phyloP scores from a whole-genome alignment of 1,140 invertebrate species.

The Teleopsis dalmanni region DNA sequence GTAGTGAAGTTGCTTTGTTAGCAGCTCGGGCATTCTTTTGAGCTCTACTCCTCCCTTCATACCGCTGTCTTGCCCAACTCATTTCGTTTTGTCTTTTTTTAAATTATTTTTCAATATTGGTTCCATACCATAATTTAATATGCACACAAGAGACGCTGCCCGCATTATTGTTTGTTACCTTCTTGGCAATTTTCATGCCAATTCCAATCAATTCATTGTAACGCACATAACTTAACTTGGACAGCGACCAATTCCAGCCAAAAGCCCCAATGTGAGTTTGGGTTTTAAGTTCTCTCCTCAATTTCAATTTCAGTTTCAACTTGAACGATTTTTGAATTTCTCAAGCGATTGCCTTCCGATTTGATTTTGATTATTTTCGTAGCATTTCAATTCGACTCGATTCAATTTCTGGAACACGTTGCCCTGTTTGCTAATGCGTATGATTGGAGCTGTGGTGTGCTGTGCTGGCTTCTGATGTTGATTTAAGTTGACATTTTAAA shows the following conservation, averaged over 20 bases:
- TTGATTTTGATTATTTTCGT: slow-evolving; percentile 5
- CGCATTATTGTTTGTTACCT: too few relatives aligned
- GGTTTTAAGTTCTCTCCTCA: neutral
- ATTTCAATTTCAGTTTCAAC: slow-evolving; percentile 5
- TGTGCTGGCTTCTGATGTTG: slow-evolving; percentile 20
- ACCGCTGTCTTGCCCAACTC: too few relatives aligned
- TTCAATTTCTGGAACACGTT: neutral
- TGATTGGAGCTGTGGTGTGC: slow-evolving; percentile 6
- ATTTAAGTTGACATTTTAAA: slow-evolving; percentile 43
- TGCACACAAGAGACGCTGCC: too few relatives aligned
- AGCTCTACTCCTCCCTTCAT: too few relatives aligned
- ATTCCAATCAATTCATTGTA: slow-evolving; percentile 6
- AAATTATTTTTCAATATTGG: too few relatives aligned
- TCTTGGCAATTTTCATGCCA: slow-evolving; percentile 2
- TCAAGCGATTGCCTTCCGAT: slow-evolving; percentile 7
- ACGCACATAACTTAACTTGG: neutral
- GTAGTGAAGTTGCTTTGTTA: too few relatives aligned
- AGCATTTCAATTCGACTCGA: neutral
- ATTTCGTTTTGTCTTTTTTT: too few relatives aligned
- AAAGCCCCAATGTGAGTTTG: neutral
- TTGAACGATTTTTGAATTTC: slow-evolving; percentile 9
- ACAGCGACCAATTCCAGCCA: neutral
- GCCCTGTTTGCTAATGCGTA: neutral
- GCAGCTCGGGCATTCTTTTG: too few relatives aligned
- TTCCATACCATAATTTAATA: too few relatives aligned